These are phyloP conservation scores for Oryzias dopingdopingensis DNA, from an alignment of 2,797 vertebrate species.

Conservation along the genomic window DNA sequence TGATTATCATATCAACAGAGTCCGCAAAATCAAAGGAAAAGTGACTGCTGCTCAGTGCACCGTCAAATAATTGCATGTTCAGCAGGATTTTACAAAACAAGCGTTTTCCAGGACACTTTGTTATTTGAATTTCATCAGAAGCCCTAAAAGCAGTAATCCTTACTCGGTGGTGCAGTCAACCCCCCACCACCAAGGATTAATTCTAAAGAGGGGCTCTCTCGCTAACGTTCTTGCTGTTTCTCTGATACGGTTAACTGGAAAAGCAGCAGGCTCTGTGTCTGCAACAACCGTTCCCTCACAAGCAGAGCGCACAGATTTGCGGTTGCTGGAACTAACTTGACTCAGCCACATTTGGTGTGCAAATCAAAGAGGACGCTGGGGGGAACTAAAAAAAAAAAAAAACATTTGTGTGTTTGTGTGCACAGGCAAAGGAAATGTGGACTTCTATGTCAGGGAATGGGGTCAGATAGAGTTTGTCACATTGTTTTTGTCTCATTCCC, in stretches of 20 bases:
- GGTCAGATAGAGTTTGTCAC: conserved; percentile 57
- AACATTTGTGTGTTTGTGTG: not conserved
- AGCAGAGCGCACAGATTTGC: conserved; percentile 54
- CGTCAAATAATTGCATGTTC: conserved; percentile 48
- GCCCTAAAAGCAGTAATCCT: conserved; percentile 71
- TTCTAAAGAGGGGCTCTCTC: conserved; percentile 68
- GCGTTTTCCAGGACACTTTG: conserved; percentile 62
- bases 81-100: conserved; percentile 41
- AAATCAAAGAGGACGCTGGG: conserved; percentile 50
- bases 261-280: conserved; percentile 46
- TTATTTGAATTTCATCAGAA: conserved; percentile 71
- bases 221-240: conserved; percentile 62
- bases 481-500: conserved; percentile 71
- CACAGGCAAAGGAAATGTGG: conserved; percentile 12
- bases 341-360: conserved; percentile 48
- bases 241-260: conserved; percentile 61
- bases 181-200: conserved; percentile 54
- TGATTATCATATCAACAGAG: conserved; percentile 70
- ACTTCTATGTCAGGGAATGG: conserved; percentile 48
- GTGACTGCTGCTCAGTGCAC: conserved; percentile 23
- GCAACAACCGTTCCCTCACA: conserved; percentile 44
- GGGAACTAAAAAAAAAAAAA: too few species aligned
- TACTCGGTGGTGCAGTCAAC: conserved; percentile 46
- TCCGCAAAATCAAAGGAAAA: conserved; percentile 41
- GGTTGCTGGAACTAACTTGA: conserved; percentile 59